Percentiles rank a stretch among this genome's conserved stretches.
phyloP scores from a whole-genome alignment of 2,113 vertebrate genomes.

The Chrysemys picta region DNA sequence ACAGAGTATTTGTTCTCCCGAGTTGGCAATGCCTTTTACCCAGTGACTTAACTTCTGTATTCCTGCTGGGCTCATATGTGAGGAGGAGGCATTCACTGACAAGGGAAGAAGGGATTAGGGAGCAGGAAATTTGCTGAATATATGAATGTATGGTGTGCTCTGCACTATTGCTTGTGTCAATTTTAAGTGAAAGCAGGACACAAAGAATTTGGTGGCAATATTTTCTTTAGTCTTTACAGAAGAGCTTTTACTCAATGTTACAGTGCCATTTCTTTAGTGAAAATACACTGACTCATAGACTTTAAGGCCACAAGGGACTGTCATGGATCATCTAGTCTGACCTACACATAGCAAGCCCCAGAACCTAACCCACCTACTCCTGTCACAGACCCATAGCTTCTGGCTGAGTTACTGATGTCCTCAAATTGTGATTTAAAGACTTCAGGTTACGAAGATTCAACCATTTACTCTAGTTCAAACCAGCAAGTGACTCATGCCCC shows the following conservation, averaged over 20 bases:
- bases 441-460: neutral
- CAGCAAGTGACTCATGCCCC: neutral
- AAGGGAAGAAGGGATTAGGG: constrained; percentile 45
- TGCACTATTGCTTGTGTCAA: constrained; percentile 35
- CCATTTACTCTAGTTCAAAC: neutral
- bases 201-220: constrained; percentile 33
- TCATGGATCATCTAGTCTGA: neutral
- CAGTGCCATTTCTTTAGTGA: neutral
- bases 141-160: constrained; percentile 36
- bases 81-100: constrained; percentile 32
- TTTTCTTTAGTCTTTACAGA: neutral
- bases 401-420: neutral
- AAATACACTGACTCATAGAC: neutral
- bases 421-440: neutral
- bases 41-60: constrained; percentile 28
- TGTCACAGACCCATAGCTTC: neutral
- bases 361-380: neutral
- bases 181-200: constrained; percentile 36
- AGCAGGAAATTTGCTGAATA: constrained; percentile 65
- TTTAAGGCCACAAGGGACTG: neutral
- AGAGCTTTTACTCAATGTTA: neutral
- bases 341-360: neutral
- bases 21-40: constrained; percentile 11
- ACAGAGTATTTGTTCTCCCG: constrained; percentile 22
- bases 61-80: neutral